A percentile compares a stretch with the other conserved stretches of the same genome.
phyloP scores from a whole-genome alignment of 2,113 vertebrate genomes.

The Sinocyclocheilus anophthalmus region DNA sequence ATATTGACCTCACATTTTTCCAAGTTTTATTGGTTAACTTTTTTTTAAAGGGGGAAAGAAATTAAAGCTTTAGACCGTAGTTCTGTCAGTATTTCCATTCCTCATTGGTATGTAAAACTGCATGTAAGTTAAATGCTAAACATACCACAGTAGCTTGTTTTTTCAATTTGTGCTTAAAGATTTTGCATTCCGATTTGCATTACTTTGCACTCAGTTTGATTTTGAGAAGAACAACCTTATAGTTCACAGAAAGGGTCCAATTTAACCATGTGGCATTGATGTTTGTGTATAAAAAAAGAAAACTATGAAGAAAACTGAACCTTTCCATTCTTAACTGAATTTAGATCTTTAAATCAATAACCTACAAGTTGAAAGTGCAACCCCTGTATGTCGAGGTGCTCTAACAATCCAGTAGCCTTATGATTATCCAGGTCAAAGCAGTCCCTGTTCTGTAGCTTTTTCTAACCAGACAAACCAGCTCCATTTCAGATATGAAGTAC shows the following conservation, averaged over 20 bases:
- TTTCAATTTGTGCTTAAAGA: not conserved
- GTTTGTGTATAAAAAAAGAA: not conserved
- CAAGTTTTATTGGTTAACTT: constrained; percentile 27
- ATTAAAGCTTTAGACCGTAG: constrained; percentile 25
- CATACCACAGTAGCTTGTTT: constrained; percentile 5
- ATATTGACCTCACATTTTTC: constrained; percentile 42
- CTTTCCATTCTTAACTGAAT: not conserved
- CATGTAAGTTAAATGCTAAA: constrained; percentile 45
- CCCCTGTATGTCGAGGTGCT: constrained; percentile 25
- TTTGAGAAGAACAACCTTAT: not conserved
- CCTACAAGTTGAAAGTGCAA: not conserved
- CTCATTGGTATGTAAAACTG: constrained; percentile 26
- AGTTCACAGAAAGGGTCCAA: not conserved
- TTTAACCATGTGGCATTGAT: not conserved
- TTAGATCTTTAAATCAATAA: not conserved
- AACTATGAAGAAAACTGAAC: not conserved
- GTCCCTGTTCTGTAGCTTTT: constrained; percentile 4
- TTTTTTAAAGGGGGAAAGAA: constrained; percentile 30
- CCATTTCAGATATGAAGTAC: not conserved
- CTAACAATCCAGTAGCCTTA: constrained; percentile 6
- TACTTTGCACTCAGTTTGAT: constrained; percentile 26
- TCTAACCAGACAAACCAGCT: constrained; percentile 17
- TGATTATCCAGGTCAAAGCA: not conserved
- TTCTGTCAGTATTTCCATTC: constrained; percentile 27
- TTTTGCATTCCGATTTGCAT: constrained; percentile 3